These are phyloP conservation scores for Myioborus miniatus DNA, from an alignment of 2,797 vertebrate species.

Conservation along the genomic window DNA sequence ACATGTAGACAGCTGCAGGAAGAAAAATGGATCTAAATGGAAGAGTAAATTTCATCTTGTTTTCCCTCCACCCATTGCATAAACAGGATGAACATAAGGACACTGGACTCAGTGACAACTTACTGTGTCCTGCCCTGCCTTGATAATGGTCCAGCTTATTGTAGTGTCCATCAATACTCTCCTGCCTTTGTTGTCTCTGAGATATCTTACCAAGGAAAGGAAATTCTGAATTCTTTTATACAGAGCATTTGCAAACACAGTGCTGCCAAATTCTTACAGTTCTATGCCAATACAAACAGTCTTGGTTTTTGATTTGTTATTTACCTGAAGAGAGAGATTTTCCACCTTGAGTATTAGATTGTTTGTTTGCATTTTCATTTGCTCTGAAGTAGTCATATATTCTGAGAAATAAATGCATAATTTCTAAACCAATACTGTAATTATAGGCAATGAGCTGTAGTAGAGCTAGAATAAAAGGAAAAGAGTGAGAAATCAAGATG, in stretches of 20 bases:
- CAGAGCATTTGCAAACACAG: background rate
- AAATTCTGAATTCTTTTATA: background rate
- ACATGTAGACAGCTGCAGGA: background rate
- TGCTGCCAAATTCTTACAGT: background rate
- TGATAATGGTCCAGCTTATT: background rate
- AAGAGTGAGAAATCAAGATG: constrained; percentile 43
- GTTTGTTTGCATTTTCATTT: constrained; percentile 60
- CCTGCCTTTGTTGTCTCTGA: background rate
- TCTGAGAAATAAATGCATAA: constrained; percentile 55
- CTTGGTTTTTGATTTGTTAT: constrained; percentile 52
- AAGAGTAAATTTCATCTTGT: background rate
- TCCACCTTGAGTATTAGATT: constrained; percentile 37
- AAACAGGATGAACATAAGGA: background rate
- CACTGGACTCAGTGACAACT: background rate
- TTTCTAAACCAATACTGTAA: constrained; percentile 54
- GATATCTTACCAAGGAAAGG: background rate
- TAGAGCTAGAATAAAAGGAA: constrained; percentile 10
- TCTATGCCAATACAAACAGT: background rate
- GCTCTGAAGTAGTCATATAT: constrained; percentile 42
- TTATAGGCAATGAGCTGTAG: constrained; percentile 51
- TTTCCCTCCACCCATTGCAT: background rate
- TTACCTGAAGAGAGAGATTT: constrained; percentile 55
- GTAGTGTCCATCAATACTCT: background rate
- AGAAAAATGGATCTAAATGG: background rate
- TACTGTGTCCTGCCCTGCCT: background rate